Percentiles rank a stretch among this genome's conserved stretches.
Evolutionary conservation across 1,140 invertebrate genomes (phyloP).

Genomic region (Cardiocondyla obscurior): DNA sequence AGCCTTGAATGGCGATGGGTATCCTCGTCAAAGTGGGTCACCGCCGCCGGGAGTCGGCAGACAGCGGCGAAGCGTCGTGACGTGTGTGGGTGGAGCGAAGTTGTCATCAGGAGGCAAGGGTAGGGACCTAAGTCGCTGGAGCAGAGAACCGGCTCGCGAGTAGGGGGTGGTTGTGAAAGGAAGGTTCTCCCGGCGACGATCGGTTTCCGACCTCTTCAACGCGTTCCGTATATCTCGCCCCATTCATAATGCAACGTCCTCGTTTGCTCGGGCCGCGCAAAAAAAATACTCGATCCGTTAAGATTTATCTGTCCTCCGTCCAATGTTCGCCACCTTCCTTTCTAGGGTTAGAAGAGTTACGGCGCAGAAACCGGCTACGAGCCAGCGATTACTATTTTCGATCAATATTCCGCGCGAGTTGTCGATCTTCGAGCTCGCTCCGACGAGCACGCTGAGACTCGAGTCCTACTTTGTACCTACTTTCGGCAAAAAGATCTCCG

Average conservation of each 20-base stretch:
- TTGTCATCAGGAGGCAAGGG: constrained; percentile 61
- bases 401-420: constrained; percentile 1
- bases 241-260: constrained; percentile 69
- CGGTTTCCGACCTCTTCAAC: constrained; percentile 81
- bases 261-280: constrained; percentile 51
- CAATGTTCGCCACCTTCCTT: not conserved
- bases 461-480: not conserved
- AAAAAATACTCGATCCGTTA: not conserved
- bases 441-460: not conserved
- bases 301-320: not conserved
- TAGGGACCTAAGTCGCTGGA: constrained; percentile 34
- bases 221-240: constrained; percentile 73
- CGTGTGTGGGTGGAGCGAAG: constrained; percentile 73
- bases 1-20: constrained; percentile 61
- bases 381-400: not conserved
- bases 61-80: constrained; percentile 65
- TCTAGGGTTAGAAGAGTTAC: too few relatives aligned
- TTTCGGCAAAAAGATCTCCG: not conserved
- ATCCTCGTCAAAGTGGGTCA: constrained; percentile 66
- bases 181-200: constrained; percentile 64
- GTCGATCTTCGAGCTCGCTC: too few relatives aligned
- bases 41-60: constrained; percentile 62
- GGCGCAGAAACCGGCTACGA: too few relatives aligned
- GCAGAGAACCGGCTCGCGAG: constrained; percentile 9
- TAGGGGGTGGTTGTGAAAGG: constrained; percentile 46